Evolutionary conservation across 2,797 vertebrate species (phyloP), one percentile per base, ranked within the genome.

Genomic region (Steatocranus sp.): DNA sequence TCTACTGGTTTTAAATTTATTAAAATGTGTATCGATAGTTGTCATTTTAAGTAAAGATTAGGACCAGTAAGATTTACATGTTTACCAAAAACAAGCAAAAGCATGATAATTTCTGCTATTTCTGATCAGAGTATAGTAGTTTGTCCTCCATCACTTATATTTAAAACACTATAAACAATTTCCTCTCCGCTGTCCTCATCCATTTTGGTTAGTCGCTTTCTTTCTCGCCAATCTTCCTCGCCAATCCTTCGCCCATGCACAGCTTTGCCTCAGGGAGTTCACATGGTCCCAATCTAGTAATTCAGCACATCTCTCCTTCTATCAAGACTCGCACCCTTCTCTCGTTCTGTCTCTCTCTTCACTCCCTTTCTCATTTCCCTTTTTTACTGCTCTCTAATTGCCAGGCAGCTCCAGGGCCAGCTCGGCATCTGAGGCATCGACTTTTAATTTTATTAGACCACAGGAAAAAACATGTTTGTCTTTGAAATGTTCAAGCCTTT

Each of bases 211-310:
- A 61, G 73, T 20, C 11, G 56, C 74, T 78, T 77, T 83, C 79
- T 81, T 85, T 51, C 51, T 88, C n/a, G 56, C 89, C 89, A 86
- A 68, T 86, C 83, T 81, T 87, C 77, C 85, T 83, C 43, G 27
- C 83, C 89, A 82, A 76, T 86, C 84, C 83, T 87, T 91, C 77
- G 81, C 90, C 92, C 85, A 85, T 79, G 87, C 88, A 34, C 74
- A 9, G 46, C 80, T 51, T 81, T 14, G 86, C 88, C 90, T 86
- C 53, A 1, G 92, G 96, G 92, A 86, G 83, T 94, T 96, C 97
- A 98, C 96, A 97, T 97, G 97, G 96, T 97, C 97, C 94, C 93
- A 95, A 97, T 98, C 96, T 96, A 95, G 96, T 95, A 97, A 96
- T 93, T 95, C 93, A 93, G 95, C 96, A 95, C 96, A 95, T 91